A percentile compares a stretch with the other conserved stretches of the same genome.
Evolutionary conservation across 64 coral and sea anemone species (phyloP).

Genomic region (Platygyra sinensis): DNA sequence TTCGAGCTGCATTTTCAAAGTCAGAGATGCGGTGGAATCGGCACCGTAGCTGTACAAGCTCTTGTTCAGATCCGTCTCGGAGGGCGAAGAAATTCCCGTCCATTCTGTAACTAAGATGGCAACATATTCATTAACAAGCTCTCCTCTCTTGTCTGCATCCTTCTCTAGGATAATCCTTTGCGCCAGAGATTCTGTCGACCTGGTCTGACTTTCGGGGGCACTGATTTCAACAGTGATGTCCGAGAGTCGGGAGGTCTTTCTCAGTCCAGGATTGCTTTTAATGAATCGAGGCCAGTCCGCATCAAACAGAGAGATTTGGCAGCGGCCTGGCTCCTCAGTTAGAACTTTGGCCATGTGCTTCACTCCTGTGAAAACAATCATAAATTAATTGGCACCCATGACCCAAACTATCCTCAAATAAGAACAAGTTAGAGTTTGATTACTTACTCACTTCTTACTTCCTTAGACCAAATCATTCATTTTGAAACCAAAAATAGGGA

Average conservation of each 20-base stretch:
- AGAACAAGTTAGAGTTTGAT: too few relatives aligned
- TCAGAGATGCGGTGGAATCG: constrained; percentile 51
- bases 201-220: neutral
- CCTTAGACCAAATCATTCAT: too few relatives aligned
- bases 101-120: neutral
- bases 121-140: constrained; percentile 18
- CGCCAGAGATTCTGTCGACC: neutral
- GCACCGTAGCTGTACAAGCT: constrained; percentile 63
- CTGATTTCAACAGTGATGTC: neutral
- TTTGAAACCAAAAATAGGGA: too few relatives aligned
- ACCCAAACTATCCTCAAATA: too few relatives aligned
- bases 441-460: too few relatives aligned
- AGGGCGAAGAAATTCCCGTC: constrained; percentile 5
- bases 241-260: neutral
- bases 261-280: neutral
- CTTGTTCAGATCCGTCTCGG: constrained; percentile 45
- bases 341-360: constrained; percentile 3
- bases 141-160: neutral
- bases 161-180: constrained; percentile 29
- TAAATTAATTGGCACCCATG: too few relatives aligned
- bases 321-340: neutral
- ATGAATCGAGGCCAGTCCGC: constrained; percentile 32
- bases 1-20: constrained; percentile 38
- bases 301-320: neutral
- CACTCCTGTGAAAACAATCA: neutral